phyloP scores from a whole-genome alignment of 1,140 invertebrate genomes.

The Drosophila kurseongensis region DNA sequence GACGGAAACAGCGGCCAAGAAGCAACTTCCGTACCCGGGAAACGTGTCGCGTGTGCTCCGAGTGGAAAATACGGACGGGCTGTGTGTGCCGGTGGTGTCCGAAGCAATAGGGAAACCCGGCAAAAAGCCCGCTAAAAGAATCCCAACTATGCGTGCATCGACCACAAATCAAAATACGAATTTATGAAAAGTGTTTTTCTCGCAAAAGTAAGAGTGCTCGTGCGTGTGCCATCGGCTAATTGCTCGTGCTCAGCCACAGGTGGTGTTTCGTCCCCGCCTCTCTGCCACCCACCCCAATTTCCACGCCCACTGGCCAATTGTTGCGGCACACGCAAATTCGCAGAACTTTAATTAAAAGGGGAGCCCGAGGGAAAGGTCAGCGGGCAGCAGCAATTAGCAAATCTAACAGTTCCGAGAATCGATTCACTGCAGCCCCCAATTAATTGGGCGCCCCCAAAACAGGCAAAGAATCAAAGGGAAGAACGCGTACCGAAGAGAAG shows the following conservation, averaged over 20 bases:
- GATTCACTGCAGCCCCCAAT: slow-evolving; percentile 71
- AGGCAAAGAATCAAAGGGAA: slow-evolving; percentile 10
- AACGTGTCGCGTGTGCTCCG: slow-evolving; percentile 38
- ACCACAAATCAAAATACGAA: slow-evolving; percentile 50
- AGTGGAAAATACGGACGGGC: slow-evolving; percentile 6
- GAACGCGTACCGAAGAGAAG: slow-evolving; percentile 17
- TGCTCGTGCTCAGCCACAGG: slow-evolving; percentile 69
- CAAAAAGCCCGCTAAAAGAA: slow-evolving; percentile 46
- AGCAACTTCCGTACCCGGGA: slow-evolving; percentile 45
- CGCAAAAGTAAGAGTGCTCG: slow-evolving; percentile 36
- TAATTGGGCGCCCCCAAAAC: slow-evolving; percentile 61
- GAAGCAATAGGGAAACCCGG: slow-evolving; percentile 15
- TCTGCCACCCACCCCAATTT: neutral
- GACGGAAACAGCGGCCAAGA: slow-evolving; percentile 45
- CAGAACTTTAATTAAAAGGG: slow-evolving; percentile 69
- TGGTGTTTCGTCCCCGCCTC: slow-evolving; percentile 48
- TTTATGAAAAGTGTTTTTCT: slow-evolving; percentile 28
- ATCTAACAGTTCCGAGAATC: slow-evolving; percentile 83
- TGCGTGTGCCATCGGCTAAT: slow-evolving; percentile 59
- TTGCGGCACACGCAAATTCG: slow-evolving; percentile 65
- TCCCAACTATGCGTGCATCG: slow-evolving; percentile 48
- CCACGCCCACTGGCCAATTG: slow-evolving; percentile 54
- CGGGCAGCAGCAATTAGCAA: slow-evolving; percentile 78
- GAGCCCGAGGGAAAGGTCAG: slow-evolving; percentile 34
- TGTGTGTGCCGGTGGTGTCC: too few relatives aligned